Base-by-base conservation (phyloP, 1,140 invertebrate species). In the Bombus soroeensis region DNA sequence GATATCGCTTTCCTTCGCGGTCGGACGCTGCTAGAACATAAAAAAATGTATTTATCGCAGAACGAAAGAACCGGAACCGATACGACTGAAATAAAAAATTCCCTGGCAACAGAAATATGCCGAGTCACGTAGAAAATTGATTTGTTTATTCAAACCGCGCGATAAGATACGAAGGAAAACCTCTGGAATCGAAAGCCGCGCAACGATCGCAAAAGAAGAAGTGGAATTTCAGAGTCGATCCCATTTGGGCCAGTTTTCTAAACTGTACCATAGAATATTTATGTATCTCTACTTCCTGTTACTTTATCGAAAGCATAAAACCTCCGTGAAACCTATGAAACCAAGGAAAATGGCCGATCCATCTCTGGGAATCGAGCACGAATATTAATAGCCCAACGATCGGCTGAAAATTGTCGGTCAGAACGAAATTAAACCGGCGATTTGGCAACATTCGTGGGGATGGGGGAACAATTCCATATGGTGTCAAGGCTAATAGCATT, bases 401-500 rank as follows among this genome's bases (percentile, higher is more conserved):
- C 9, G 47, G 25, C 25, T 32, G 76, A 43, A 59, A 37, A 62
- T 59, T 34, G 41, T 25, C 32, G 22, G 66, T 28, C 13, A 18
- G 1, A n/a, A 13, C 37, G 34, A 70, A 80, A 85, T 72, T 47
- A 73, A 73, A 47, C 32, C 25, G 4, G 25, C 41, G 41, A 53
- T 85, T 85, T 85, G 83, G 77, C 83, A 85, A 41, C 53, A 57
- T 81, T 74, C 79, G 32, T 28, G 59, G 43, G 6, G 37, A 10
- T 34, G 5, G n/a, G 13, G 1, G 66, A 62, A 72, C 76, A 43
- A 80, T 80, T 85, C 73, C 53, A 57, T 85, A 73, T 25, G 39
- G 59, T 85, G 83, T 73, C 83, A 85, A 85, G 83, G 83, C 77
- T 81, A 41, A 32, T 18, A 53, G 57, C 28, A 57, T 62, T 80